phyloP scores from a whole-genome alignment of 2,888 invertebrate genomes.

The Stegana nigrithorax region DNA sequence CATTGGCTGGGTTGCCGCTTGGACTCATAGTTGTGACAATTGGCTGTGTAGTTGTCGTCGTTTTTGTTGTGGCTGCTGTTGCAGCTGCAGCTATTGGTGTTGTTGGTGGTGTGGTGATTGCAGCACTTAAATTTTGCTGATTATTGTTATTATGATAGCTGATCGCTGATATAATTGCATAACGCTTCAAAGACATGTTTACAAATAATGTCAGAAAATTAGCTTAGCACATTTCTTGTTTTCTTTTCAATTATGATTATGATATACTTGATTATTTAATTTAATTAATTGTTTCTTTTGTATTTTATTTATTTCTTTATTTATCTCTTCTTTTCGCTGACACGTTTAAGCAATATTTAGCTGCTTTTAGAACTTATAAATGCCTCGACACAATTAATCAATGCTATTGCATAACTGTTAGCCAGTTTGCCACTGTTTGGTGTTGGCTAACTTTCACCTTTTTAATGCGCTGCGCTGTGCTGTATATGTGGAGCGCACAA shows the following conservation, averaged over 20 bases:
- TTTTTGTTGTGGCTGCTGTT: conserved; percentile 29
- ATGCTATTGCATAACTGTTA: conserved; percentile 50
- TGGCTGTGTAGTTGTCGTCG: conserved; percentile 19
- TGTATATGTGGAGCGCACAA: too few relatives aligned
- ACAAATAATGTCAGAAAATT: too few relatives aligned
- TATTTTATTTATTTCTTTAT: neutral
- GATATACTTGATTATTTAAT: conserved; percentile 2
- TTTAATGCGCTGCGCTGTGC: neutral
- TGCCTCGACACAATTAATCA: conserved; percentile 9
- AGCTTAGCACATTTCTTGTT: neutral
- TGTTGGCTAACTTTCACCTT: conserved; percentile 1
- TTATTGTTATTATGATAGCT: conserved; percentile 58
- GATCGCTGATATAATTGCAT: conserved; percentile 70
- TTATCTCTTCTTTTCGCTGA: conserved; percentile 5
- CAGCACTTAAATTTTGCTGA: conserved; percentile 25
- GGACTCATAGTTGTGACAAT: conserved; percentile 3
- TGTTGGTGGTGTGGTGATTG: conserved; percentile 35
- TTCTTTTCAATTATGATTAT: neutral
- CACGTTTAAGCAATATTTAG: too few relatives aligned
- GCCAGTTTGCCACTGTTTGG: neutral
- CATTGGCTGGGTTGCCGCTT: neutral
- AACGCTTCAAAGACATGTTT: conserved; percentile 78
- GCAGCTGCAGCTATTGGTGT: conserved; percentile 30
- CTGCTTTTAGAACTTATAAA: too few relatives aligned
- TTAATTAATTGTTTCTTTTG: neutral